phyloP scores from a whole-genome alignment of 2,113 vertebrate species.

The Microcebus jonahi region DNA sequence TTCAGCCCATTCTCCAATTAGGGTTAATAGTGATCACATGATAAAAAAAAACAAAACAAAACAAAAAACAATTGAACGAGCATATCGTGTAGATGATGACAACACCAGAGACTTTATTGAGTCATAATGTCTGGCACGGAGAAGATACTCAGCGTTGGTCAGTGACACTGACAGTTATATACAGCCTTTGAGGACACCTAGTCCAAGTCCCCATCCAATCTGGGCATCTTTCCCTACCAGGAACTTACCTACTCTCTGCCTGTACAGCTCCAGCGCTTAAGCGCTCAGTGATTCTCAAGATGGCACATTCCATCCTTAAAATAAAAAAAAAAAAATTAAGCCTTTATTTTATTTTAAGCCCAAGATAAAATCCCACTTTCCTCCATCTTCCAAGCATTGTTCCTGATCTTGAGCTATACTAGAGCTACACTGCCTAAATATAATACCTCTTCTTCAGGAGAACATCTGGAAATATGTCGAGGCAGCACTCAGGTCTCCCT shows the following conservation, averaged over 20 bases:
- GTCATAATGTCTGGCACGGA: neutral
- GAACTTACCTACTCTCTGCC: neutral
- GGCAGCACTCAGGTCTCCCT: neutral
- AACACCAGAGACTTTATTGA: neutral
- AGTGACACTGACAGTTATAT: neutral
- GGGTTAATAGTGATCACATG: neutral
- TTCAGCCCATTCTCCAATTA: neutral
- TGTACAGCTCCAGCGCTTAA: neutral
- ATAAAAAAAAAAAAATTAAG: neutral
- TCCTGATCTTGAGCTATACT: neutral
- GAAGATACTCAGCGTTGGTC: neutral
- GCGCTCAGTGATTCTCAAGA: neutral
- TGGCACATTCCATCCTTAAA: neutral
- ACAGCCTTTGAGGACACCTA: neutral
- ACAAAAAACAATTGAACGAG: neutral
- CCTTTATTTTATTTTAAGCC: constrained; percentile 4
- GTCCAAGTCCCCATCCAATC: neutral
- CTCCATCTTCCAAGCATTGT: neutral
- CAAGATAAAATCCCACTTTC: neutral
- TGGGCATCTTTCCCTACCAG: neutral
- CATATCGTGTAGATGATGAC: neutral
- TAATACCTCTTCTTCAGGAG: neutral
- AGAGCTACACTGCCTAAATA: neutral
- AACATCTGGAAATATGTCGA: neutral
- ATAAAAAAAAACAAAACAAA: too few species aligned